A percentile compares a stretch with the other conserved stretches of the same genome.
Conservation (phyloP, 2,113 vertebrate genomes). For the Andinoacara biseriatus region DNA sequence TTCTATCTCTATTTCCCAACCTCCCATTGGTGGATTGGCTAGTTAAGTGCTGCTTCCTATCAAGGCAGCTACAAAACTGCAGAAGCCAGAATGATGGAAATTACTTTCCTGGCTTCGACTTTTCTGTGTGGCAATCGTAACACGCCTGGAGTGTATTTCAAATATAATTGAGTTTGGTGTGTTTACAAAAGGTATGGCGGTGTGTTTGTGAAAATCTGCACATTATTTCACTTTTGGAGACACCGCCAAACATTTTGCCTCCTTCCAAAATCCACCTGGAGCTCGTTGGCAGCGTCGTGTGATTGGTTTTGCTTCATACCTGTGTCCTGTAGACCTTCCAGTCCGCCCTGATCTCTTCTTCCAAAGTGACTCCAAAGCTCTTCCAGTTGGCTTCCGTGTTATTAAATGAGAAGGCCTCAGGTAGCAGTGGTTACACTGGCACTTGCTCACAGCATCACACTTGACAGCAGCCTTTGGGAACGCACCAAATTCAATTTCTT, state of each 20-base stretch:
- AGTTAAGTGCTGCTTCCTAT: conserved; percentile 45
- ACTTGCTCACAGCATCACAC: conserved; percentile 14
- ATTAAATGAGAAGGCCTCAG: conserved; percentile 38
- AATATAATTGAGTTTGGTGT: conserved; percentile 22
- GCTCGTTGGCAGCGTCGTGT: background rate
- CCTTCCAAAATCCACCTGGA: conserved; percentile 1
- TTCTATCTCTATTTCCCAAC: conserved; percentile 21
- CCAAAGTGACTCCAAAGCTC: conserved; percentile 21
- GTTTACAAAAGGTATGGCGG: background rate
- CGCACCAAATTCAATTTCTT: conserved; percentile 49
- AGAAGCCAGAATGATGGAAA: conserved; percentile 56
- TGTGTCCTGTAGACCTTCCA: conserved; percentile 2
- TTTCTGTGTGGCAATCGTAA: background rate
- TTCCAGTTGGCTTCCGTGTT: conserved; percentile 29
- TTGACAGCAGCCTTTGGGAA: conserved; percentile 34
- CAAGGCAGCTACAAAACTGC: conserved; percentile 47
- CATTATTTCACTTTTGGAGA: background rate
- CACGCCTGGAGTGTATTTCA: conserved; percentile 41
- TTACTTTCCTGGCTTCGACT: conserved; percentile 58
- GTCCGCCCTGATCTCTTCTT: background rate
- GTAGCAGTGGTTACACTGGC: conserved; percentile 1
- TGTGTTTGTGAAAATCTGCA: conserved; percentile 20
- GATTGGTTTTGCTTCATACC: conserved; percentile 12
- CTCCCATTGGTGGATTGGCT: conserved; percentile 55
- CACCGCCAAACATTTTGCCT: background rate